Percentiles rank a stretch among this genome's conserved stretches.
Evolutionary conservation across 2,888 invertebrate species (phyloP).

Genomic region (Cyaniris semiargus): DNA sequence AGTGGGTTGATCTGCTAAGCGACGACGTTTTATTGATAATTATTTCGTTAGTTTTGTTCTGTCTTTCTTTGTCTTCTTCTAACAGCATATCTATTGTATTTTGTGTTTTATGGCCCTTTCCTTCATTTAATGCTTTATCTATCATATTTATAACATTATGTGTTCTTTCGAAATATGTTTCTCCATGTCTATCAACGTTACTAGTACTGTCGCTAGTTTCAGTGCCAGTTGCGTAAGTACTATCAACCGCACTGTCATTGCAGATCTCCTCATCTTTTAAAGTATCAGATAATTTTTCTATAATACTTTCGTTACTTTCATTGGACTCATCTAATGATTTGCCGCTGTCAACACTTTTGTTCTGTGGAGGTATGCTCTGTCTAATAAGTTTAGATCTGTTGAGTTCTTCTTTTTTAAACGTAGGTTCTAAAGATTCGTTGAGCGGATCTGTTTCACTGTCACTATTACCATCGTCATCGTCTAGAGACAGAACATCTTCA

Average conservation of each 20-base stretch:
- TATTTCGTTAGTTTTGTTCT: conserved; percentile 29
- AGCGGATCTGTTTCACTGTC: conserved; percentile 52
- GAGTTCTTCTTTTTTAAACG: conserved; percentile 57
- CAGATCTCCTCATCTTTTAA: conserved; percentile 46
- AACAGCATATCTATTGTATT: conserved; percentile 19
- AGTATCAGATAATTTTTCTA: conserved; percentile 48
- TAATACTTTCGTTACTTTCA: conserved; percentile 44
- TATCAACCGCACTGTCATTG: conserved; percentile 45
- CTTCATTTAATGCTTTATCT: conserved; percentile 9
- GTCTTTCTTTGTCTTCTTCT: conserved; percentile 33
- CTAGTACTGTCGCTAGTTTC: neutral
- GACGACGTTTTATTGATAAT: conserved; percentile 8
- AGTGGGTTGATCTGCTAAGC: conserved; percentile 33
- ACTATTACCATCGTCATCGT: conserved; percentile 56
- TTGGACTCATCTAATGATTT: conserved; percentile 39
- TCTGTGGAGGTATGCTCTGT: conserved; percentile 41
- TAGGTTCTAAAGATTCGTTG: conserved; percentile 66
- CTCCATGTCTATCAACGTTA: neutral
- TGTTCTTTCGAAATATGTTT: conserved; percentile 25
- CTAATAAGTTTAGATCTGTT: conserved; percentile 51
- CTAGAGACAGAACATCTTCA: conserved; percentile 49
- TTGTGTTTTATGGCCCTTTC: neutral
- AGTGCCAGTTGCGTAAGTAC: conserved; percentile 34
- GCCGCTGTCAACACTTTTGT: conserved; percentile 37
- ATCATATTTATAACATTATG: conserved; percentile 17